A percentile compares a stretch with the other conserved stretches of the same genome.
Evolutionary conservation across 2,797 vertebrate species (phyloP).

Genomic region (Cyprinodon diabolis): DNA sequence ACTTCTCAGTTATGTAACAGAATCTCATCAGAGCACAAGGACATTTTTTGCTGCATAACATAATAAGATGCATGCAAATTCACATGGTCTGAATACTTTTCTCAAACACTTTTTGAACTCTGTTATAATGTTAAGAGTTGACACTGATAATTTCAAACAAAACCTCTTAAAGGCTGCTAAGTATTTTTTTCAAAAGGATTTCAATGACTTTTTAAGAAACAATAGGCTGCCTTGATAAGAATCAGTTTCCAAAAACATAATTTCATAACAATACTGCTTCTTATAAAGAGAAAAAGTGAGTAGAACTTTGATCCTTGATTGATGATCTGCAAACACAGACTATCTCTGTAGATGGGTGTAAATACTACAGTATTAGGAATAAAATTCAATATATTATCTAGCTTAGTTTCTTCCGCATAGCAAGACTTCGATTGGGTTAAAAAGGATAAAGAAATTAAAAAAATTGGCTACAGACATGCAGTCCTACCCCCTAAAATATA

Average conservation of each 20-base stretch:
- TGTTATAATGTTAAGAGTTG: background rate
- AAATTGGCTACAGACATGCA: background rate
- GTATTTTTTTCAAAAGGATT: slow-evolving; percentile 10
- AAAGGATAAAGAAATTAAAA: background rate
- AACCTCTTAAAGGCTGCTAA: slow-evolving; percentile 5
- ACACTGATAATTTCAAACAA: background rate
- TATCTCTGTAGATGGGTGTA: slow-evolving; percentile 27
- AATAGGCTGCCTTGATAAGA: slow-evolving; percentile 1
- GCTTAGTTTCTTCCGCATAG: slow-evolving; percentile 17
- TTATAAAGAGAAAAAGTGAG: slow-evolving; percentile 39
- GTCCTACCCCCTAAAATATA: background rate
- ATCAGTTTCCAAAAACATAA: slow-evolving; percentile 17
- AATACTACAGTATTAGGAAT: slow-evolving; percentile 30
- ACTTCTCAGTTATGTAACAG: no score
- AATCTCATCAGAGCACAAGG: no score
- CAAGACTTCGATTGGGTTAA: slow-evolving; percentile 16
- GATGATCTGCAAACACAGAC: slow-evolving; percentile 45
- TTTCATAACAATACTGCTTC: slow-evolving; percentile 12
- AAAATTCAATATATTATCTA: slow-evolving; percentile 32
- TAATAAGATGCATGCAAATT: no score
- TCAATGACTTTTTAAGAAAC: slow-evolving; percentile 9
- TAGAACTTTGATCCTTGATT: slow-evolving; percentile 41
- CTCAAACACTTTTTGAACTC: background rate
- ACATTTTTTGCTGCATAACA: no score
- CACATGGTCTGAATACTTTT: no score